These are phyloP conservation scores for Leucosticte australis DNA, from an alignment of 2,113 vertebrate genomes.

Conservation along the genomic window DNA sequence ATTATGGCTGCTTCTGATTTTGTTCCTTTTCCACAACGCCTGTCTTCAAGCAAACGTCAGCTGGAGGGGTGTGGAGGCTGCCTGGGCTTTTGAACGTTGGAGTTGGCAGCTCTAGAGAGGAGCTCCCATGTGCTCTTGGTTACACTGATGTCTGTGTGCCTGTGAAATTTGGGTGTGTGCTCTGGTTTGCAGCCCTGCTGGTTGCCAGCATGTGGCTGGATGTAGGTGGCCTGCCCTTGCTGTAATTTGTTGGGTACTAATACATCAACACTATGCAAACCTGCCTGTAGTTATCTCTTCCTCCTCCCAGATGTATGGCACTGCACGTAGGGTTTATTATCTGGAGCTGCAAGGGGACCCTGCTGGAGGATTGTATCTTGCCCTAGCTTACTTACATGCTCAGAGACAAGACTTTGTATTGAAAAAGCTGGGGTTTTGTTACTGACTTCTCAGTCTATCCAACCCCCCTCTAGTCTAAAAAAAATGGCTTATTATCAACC, in stretches of 20 bases:
- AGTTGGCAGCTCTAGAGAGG: neutral
- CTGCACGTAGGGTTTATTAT: neutral
- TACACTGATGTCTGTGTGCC: neutral
- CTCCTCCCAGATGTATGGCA: neutral
- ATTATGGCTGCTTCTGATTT: neutral
- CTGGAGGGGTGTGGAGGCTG: neutral
- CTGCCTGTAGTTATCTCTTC: neutral
- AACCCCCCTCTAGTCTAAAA: neutral
- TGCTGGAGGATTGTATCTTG: neutral
- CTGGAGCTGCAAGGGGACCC: accelerated
- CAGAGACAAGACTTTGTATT: neutral
- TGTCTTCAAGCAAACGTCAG: neutral
- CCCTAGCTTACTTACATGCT: neutral
- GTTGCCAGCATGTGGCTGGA: neutral
- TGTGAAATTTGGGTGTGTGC: neutral
- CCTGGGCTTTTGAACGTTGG: neutral
- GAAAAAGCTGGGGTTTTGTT: neutral
- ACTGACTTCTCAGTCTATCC: neutral
- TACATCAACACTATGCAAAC: neutral
- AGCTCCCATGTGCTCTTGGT: conserved; percentile 21
- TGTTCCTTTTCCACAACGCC: neutral
- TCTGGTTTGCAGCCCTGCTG: neutral
- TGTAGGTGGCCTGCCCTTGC: neutral
- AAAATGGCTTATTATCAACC: neutral
- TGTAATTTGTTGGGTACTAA: neutral